These are phyloP conservation scores for Aethina tumida DNA, from an alignment of 1,140 invertebrate genomes.

Conservation along the genomic window DNA sequence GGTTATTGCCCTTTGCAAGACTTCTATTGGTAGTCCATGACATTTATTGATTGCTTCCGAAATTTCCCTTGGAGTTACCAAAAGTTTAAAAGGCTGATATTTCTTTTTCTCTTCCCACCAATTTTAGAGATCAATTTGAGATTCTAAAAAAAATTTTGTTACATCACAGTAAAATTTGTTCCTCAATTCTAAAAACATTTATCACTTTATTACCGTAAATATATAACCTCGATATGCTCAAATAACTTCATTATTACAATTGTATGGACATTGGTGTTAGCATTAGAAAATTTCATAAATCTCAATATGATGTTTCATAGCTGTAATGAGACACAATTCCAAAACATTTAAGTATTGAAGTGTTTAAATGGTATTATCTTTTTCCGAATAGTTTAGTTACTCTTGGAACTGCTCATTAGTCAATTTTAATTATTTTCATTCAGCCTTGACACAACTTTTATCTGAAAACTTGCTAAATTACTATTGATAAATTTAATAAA, in stretches of 20 bases:
- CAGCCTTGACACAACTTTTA: conserved; percentile 42
- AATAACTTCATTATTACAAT: conserved; percentile 86
- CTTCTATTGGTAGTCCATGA: conserved; percentile 64
- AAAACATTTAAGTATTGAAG: conserved; percentile 67
- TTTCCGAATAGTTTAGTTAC: conserved; percentile 43
- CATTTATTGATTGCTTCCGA: conserved; percentile 61
- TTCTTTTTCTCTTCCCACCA: conserved; percentile 58
- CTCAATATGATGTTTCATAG: conserved; percentile 79
- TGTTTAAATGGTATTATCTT: conserved; percentile 62
- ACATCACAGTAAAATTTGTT: conserved; percentile 6
- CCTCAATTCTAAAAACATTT: conserved; percentile 1
- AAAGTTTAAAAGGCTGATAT: conserved; percentile 67
- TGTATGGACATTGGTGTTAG: conserved; percentile 59
- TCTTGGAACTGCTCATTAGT: conserved; percentile 46
- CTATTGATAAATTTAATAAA: conserved; percentile 6
- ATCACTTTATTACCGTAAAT: too few species aligned
- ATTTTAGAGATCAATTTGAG: conserved; percentile 64
- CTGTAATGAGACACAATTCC: conserved; percentile 70
- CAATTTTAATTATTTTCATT: conserved; percentile 38
- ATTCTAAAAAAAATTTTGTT: conserved; percentile 39
- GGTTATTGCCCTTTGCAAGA: conserved; percentile 76
- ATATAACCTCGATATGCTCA: conserved; percentile 64
- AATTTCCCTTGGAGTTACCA: conserved; percentile 65
- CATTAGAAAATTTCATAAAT: conserved; percentile 79
- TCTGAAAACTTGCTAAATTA: conserved; percentile 33